Evolutionary conservation across 2,888 invertebrate genomes (phyloP), one percentile per base, ranked within the genome.

Genomic region (Hydriomena furcata): DNA sequence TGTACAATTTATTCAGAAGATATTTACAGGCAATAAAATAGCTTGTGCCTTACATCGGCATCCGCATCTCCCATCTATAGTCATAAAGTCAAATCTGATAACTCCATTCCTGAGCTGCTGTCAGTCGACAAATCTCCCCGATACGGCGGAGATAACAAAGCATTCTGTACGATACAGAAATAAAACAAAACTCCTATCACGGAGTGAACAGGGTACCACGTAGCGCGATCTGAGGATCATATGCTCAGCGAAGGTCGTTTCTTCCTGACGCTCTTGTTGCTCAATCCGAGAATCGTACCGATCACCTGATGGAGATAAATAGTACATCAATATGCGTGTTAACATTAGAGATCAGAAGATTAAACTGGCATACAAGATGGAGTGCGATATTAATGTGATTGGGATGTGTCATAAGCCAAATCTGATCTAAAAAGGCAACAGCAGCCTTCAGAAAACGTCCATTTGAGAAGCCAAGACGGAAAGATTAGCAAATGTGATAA

Each of bases 221-320:
- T 48, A 43, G 51, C 51, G 23, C 56, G 55, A 55, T 58, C 42
- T 52, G 57, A 68, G 61, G 74, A 75, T 93, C 93, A 95, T 92
- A 95, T 95, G 84, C 94, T 95, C 60, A 95, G 88, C 10, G 95
- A 95, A 30, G 95, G 95, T 63, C 95, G 91, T 89, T 95, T 95
- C 91, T 95, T 95, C 68, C 95, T 91, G 61, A 95, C 94, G 64
- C 93, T 94, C 77, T 94, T 94, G 71, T 93, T 94, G 81, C 95
- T 95, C 73, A 95, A 92, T 3, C 95, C 95, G 68, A 95, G 94
- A 66, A 95, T 94, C 68, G 94, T 94, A 52, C 95, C 95, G 76
- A 95, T 92, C 62, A 91, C 91, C 92, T 92, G 82, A 59, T 17
- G 59, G 63, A 67, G 54, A 65, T 49, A 53, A 43, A 43, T 8